Evolutionary conservation across 1,140 invertebrate species (phyloP), one percentile per base, ranked within the genome.

Genomic region (Planococcus citri): DNA sequence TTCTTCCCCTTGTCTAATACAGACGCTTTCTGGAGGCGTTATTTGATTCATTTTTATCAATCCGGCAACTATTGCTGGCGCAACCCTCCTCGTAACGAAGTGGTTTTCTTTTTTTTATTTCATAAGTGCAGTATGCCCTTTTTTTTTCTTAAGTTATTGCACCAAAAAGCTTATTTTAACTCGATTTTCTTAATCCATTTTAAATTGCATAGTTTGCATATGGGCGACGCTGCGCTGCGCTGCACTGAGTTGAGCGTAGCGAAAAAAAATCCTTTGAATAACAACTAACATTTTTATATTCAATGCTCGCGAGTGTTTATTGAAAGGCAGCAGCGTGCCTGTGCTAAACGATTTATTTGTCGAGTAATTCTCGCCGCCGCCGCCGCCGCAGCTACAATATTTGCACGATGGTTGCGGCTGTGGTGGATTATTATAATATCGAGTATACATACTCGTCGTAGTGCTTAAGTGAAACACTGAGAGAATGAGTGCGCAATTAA

Each of bases 41-140:
- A 51, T 51, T 51, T 51, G 41, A 51, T 51, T 51, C 41, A 51
- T 51, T 51, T 51, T 51, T 51, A 51, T 51, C 41, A 51, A 51
- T 51, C 41, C 41, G 41, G 41, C 41, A 51, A 51, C 41, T n/a
- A n/a, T n/a, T n/a, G n/a, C n/a, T n/a, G n/a, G n/a, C n/a, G n/a
- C n/a, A n/a, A n/a, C n/a, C n/a, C n/a, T n/a, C 41, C 41, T 51
- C 41, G 41, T 51, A 51, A 51, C 41, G 41, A 20, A 51, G 17
- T 51, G 41, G 6, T 14, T 51, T 51, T 37, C 14, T 37, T 37
- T 51, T 17, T 51, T 51, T 51, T 51, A 51, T 51, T 51, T 51
- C 41, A 51, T 51, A 51, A 51, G 41, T 51, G 41, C 41, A 20
- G 4, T 12, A n/a, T 17, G 41, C 41, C 41, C 41, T 51, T 17